Evolutionary conservation across 2,797 vertebrate species (phyloP).

Genomic region (Sebastes diaconus): DNA sequence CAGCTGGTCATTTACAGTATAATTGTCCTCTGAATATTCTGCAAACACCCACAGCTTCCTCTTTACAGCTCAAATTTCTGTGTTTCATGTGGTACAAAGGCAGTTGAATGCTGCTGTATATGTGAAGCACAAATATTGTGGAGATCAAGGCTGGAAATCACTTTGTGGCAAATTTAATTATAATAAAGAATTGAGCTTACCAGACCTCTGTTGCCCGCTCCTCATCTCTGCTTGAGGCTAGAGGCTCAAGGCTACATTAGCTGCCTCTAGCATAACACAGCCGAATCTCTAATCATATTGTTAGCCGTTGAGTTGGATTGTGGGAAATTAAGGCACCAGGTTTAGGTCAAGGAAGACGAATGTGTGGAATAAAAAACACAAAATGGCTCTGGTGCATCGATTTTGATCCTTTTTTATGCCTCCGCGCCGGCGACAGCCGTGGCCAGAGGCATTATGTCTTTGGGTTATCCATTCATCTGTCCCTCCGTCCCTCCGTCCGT

Average conservation of each 20-base stretch:
- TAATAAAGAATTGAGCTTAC: not conserved
- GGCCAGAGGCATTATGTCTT: not conserved
- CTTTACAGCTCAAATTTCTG: slow-evolving; percentile 1
- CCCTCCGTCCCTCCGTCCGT: too few species aligned
- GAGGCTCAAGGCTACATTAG: not conserved
- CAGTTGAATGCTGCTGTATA: too few species aligned
- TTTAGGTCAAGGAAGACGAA: not conserved
- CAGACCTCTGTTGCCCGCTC: not conserved
- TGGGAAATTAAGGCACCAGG: not conserved
- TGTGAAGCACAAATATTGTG: not conserved
- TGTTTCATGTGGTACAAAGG: not conserved
- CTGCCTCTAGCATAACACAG: not conserved
- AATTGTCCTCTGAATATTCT: not conserved
- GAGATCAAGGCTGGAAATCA: not conserved
- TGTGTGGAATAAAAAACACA: not conserved
- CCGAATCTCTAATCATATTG: not conserved
- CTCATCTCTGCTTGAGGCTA: not conserved
- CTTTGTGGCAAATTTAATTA: not conserved
- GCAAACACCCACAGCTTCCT: slow-evolving; percentile 6
- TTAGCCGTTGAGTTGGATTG: not conserved
- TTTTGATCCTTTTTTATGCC: not conserved
- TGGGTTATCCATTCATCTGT: too few species aligned
- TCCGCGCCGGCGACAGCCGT: too few species aligned
- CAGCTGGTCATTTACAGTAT: not conserved
- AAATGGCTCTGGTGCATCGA: not conserved